Conservation (phyloP, 2,888 invertebrate species). For the Megastigmus dorsalis region DNA sequence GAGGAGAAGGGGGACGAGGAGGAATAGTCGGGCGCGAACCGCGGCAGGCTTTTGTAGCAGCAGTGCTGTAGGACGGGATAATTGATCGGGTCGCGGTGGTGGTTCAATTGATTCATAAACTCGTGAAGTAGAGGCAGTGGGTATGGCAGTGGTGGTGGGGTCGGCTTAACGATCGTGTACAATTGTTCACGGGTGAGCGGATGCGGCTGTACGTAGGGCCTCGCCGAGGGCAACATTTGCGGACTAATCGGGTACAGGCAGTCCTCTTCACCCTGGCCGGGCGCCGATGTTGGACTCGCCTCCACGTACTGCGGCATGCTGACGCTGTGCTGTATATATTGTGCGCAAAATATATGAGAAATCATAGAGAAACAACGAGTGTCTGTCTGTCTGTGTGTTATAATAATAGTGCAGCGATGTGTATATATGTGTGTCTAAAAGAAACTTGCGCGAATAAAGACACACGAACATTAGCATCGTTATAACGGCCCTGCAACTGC, state of each 20-base stretch:
- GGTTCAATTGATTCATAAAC: conserved; percentile 25
- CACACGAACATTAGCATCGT: conserved; percentile 40
- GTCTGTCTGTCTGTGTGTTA: background rate
- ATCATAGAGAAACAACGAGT: conserved; percentile 47
- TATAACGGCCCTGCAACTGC: background rate
- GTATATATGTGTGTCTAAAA: conserved; percentile 6
- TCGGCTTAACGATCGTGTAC: conserved; percentile 56
- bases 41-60: conserved; percentile 22
- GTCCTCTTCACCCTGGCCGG: conserved; percentile 70
- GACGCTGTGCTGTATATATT: conserved; percentile 71
- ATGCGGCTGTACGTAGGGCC: conserved; percentile 70
- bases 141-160: background rate
- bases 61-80: conserved; percentile 37
- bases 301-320: conserved; percentile 71
- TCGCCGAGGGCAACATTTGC: conserved; percentile 66
- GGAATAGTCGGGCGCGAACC: conserved; percentile 14
- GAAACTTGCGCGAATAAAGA: conserved; percentile 17
- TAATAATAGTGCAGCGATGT: background rate
- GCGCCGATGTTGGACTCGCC: conserved; percentile 61
- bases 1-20: no score
- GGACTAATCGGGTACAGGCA: conserved; percentile 72
- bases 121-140: conserved; percentile 32
- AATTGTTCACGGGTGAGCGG: conserved; percentile 69
- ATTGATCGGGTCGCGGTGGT: conserved; percentile 24
- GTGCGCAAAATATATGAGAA: conserved; percentile 60